phyloP scores from a whole-genome alignment of 1,140 invertebrate genomes.

The Drosophila baimaii region DNA sequence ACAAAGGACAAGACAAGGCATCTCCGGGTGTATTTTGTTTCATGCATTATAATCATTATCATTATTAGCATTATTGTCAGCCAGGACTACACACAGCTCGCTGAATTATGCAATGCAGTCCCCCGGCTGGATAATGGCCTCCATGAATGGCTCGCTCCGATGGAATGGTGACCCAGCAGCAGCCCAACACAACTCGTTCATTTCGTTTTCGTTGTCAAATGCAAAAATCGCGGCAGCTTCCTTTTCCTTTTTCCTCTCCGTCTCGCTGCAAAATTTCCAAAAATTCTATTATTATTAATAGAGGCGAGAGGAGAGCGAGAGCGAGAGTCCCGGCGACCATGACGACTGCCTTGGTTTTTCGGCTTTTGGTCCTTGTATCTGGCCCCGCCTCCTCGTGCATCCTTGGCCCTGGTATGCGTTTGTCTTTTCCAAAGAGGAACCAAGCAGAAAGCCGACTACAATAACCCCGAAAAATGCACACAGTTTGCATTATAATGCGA shows the following conservation, averaged over 20 bases:
- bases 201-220: constrained; percentile 72
- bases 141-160: background rate
- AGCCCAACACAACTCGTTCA: constrained; percentile 52
- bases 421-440: constrained; percentile 53
- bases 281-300: constrained; percentile 83
- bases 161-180: constrained; percentile 29
- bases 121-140: background rate
- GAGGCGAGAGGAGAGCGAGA: constrained; percentile 39
- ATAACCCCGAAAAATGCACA: constrained; percentile 82
- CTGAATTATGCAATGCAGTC: constrained; percentile 62
- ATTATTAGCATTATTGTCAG: constrained; percentile 67
- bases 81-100: constrained; percentile 14
- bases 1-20: constrained; percentile 40
- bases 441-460: constrained; percentile 64
- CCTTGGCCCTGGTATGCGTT: constrained; percentile 66
- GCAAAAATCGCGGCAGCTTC: constrained; percentile 77
- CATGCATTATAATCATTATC: constrained; percentile 58
- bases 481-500: constrained; percentile 83
- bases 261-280: constrained; percentile 70
- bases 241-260: constrained; percentile 70
- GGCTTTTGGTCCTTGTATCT: constrained; percentile 17
- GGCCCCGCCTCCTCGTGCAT: background rate
- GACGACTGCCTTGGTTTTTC: constrained; percentile 63
- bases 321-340: constrained; percentile 52
- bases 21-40: constrained; percentile 51